Conservation (phyloP, 2,797 vertebrate genomes). For the Eospalax fontanierii region DNA sequence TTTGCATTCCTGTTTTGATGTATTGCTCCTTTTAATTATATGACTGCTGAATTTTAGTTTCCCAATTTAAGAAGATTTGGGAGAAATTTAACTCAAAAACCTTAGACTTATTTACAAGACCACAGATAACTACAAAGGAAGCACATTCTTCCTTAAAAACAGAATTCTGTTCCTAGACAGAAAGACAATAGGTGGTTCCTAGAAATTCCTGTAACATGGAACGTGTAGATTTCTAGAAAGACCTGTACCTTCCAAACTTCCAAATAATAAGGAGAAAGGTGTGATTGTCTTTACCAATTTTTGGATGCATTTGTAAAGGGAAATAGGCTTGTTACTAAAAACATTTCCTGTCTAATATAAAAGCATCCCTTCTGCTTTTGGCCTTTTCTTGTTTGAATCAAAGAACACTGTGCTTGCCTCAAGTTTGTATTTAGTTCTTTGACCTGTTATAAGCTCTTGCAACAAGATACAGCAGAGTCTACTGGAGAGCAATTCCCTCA, state of each 20-base stretch:
- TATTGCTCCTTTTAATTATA: neutral
- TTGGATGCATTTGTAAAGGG: neutral
- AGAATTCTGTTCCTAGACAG: slow-evolving; percentile 1
- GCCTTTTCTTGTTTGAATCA: neutral
- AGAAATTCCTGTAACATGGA: neutral
- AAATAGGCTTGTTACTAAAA: slow-evolving; percentile 37
- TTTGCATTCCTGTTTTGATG: neutral
- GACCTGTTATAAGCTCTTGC: neutral
- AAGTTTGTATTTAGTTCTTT: slow-evolving; percentile 55
- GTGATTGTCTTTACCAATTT: neutral
- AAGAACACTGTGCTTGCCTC: neutral
- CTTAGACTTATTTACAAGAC: neutral
- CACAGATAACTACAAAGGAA: neutral
- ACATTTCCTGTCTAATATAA: neutral
- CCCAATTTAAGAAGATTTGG: slow-evolving; percentile 25
- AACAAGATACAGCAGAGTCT: neutral
- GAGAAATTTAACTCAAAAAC: neutral
- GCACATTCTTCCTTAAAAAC: neutral
- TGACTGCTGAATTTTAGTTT: slow-evolving; percentile 28
- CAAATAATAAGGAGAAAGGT: slow-evolving; percentile 31
- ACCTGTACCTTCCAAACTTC: neutral
- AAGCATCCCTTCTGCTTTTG: slow-evolving; percentile 24
- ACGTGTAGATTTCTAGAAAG: slow-evolving; percentile 7
- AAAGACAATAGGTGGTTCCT: neutral
- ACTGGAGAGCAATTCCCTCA: neutral